phyloP scores from a whole-genome alignment of 2,113 vertebrate genomes.

The Notechis scutatus region DNA sequence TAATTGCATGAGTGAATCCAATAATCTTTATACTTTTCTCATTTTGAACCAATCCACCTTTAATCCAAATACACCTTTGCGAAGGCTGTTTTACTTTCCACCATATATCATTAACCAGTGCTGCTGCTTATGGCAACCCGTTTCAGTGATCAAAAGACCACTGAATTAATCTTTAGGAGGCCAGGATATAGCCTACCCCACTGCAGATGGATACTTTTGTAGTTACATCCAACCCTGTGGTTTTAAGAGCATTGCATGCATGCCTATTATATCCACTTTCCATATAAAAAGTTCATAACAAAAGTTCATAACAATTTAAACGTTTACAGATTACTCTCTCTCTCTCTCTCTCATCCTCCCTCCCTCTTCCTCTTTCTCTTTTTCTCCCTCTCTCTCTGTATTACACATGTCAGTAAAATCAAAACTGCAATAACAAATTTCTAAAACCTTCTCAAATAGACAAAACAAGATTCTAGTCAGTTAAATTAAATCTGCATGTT shows the following conservation, averaged over 20 bases:
- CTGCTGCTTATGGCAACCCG: background rate
- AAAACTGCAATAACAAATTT: background rate
- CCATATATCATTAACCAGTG: background rate
- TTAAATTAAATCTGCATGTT: background rate
- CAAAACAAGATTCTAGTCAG: conserved; percentile 2
- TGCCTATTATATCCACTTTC: background rate
- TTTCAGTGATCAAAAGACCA: background rate
- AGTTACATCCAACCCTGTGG: background rate
- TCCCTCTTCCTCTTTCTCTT: background rate
- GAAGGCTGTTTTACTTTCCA: background rate
- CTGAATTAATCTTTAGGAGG: background rate
- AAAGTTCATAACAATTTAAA: background rate
- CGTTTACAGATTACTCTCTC: background rate
- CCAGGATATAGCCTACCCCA: background rate
- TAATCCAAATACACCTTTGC: background rate
- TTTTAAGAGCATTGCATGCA: background rate
- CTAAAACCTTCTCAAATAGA: background rate
- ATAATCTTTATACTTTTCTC: background rate
- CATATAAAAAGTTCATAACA: background rate
- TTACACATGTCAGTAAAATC: background rate
- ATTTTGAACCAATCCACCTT: background rate
- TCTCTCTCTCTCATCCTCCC: no score
- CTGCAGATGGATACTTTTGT: background rate
- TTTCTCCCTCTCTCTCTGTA: background rate
- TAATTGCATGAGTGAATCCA: background rate